Conservation (phyloP, 2,797 vertebrate genomes). For the Gobio occitaniae region DNA sequence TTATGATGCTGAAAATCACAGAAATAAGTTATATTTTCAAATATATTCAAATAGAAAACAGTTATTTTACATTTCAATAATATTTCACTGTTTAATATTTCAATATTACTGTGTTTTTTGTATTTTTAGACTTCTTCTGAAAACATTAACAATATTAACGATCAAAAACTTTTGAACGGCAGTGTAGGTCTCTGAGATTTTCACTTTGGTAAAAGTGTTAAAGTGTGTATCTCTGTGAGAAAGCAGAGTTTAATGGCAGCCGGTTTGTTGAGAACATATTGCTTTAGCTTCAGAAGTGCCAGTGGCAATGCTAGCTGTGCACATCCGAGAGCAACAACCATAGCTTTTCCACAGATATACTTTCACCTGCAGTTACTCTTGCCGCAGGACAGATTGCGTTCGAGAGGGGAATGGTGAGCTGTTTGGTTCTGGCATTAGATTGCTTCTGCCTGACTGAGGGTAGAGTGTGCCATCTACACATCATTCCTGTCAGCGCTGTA, state of each 20-base stretch:
- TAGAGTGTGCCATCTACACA: not conserved
- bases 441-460: conserved; percentile 1
- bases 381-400: conserved; percentile 16
- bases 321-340: not conserved
- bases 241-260: not conserved
- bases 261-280: conserved; percentile 19
- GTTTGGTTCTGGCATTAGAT: conserved; percentile 1
- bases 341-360: not conserved
- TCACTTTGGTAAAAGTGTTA: not conserved
- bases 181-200: not conserved
- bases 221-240: not conserved
- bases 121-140: too few relatives aligned
- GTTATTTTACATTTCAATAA: too few relatives aligned
- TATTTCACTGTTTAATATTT: too few relatives aligned
- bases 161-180: not conserved
- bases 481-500: not conserved
- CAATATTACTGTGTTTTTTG: too few relatives aligned
- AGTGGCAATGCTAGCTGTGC: not conserved
- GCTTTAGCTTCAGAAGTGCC: conserved; percentile 14
- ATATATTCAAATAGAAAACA: too few relatives aligned
- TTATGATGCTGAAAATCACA: too few relatives aligned
- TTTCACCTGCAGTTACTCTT: conserved; percentile 12
- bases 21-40: too few relatives aligned
- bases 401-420: not conserved
- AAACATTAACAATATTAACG: too few relatives aligned